A percentile compares a stretch with the other conserved stretches of the same genome.
Evolutionary conservation across 64 coral and sea anemone species (phyloP).

Genomic region (Trachythela sp.): DNA sequence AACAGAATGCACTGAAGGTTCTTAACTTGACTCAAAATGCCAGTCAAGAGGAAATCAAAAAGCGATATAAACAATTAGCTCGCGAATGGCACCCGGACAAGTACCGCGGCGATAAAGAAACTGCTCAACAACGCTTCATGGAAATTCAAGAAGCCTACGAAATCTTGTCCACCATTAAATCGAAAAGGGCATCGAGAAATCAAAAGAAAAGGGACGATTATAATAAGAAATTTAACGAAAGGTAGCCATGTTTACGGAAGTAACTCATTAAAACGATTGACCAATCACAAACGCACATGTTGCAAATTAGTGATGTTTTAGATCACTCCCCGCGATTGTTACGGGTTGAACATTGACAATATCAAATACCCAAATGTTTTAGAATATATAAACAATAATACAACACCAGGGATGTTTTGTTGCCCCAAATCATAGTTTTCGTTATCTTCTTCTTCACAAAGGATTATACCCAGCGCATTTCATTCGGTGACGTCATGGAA

Average conservation of each 20-base stretch:
- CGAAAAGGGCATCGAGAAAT: conserved; percentile 64
- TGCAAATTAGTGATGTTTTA: not conserved
- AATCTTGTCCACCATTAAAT: conserved; percentile 83
- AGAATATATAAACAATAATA: no score
- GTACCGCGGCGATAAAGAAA: conserved; percentile 66
- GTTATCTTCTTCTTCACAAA: no score
- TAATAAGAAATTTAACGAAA: not conserved
- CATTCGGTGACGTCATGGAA: no score
- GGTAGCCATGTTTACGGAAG: not conserved
- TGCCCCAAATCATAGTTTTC: no score
- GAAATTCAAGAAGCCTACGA: conserved; percentile 97
- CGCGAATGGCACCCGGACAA: conserved; percentile 85
- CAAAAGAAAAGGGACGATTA: conserved; percentile 61
- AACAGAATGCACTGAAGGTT: conserved; percentile 85
- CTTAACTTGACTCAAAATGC: conserved; percentile 75
- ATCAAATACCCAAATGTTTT: no score
- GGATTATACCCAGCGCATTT: no score
- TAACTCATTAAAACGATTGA: not conserved
- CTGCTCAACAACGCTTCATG: conserved; percentile 93
- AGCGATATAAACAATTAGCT: conserved; percentile 84
- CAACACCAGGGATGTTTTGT: no score
- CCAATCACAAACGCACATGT: not conserved
- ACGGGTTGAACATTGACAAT: no score
- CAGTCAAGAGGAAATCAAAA: conserved; percentile 89
- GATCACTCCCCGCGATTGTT: not conserved